Conservation (phyloP, 2,888 invertebrate genomes). For the Synergus laeviventris region DNA sequence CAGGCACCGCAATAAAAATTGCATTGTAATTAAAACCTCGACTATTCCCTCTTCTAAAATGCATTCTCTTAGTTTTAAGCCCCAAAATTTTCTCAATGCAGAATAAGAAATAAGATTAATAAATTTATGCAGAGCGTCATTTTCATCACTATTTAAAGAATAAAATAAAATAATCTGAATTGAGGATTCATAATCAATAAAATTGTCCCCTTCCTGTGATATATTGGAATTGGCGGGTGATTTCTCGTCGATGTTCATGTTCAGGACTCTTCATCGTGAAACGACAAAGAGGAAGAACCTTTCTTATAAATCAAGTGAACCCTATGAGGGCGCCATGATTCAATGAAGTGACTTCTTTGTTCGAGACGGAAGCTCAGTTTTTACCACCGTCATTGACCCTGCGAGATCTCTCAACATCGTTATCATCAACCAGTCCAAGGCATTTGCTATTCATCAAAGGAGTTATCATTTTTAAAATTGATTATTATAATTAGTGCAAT, state of each 20-base stretch:
- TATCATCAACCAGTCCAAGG: constrained; percentile 11
- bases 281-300: constrained; percentile 55
- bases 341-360: constrained; percentile 63
- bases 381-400: constrained; percentile 52
- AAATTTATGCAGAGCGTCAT: too few species aligned
- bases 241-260: constrained; percentile 62
- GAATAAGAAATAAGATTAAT: too few species aligned
- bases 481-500: too few species aligned
- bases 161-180: neutral
- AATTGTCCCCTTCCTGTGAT: neutral
- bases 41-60: neutral
- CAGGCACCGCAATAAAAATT: constrained; percentile 70
- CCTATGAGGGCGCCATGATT: constrained; percentile 63
- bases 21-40: constrained; percentile 74
- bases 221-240: constrained; percentile 57
- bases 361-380: constrained; percentile 54
- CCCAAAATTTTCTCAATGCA: neutral
- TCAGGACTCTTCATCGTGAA: constrained; percentile 53
- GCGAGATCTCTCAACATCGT: constrained; percentile 31
- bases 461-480: too few species aligned
- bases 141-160: too few species aligned
- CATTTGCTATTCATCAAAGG: neutral
- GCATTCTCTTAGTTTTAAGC: neutral
- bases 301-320: constrained; percentile 66
- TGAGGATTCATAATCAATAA: neutral